These are phyloP conservation scores for Tromatobia lineatoria DNA, from an alignment of 2,888 invertebrate genomes.

Conservation along the genomic window DNA sequence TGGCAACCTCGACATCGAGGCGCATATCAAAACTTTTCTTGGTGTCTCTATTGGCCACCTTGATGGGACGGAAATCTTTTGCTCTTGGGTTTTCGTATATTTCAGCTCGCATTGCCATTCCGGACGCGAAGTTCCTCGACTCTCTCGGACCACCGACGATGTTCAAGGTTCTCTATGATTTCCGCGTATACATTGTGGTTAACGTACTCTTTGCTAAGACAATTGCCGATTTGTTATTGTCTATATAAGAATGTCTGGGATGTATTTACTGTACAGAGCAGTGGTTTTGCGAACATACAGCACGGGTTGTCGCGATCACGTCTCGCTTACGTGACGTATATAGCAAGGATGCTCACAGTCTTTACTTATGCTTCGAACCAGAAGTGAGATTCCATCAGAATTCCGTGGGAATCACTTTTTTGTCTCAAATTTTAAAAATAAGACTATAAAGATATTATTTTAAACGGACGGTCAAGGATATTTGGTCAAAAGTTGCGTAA, in stretches of 20 bases:
- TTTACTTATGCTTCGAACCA: too few relatives aligned
- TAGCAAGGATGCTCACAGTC: too few relatives aligned
- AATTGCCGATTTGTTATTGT: not conserved
- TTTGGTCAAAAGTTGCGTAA: too few relatives aligned
- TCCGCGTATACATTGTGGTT: slow-evolving; percentile 17
- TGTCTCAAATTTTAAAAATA: too few relatives aligned
- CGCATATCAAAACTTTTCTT: slow-evolving; percentile 30
- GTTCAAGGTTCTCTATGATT: slow-evolving; percentile 13
- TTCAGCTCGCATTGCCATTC: slow-evolving; percentile 55
- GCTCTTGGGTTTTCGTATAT: slow-evolving; percentile 21
- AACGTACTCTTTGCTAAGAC: not conserved
- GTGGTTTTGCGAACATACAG: too few relatives aligned
- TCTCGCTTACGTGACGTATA: too few relatives aligned
- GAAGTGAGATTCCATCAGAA: too few relatives aligned
- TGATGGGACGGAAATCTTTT: slow-evolving; percentile 50
- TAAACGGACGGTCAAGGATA: too few relatives aligned
- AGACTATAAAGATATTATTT: too few relatives aligned
- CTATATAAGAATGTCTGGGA: not conserved
- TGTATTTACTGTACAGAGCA: too few relatives aligned
- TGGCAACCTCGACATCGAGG: slow-evolving; percentile 10
- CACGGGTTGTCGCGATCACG: too few relatives aligned
- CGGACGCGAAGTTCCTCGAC: slow-evolving; percentile 30
- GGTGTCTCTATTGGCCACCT: slow-evolving; percentile 28
- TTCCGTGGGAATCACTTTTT: too few relatives aligned
- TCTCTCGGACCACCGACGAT: slow-evolving; percentile 7